Evolutionary conservation across 2,113 vertebrate genomes (phyloP).

Genomic region (Chionomys nivalis): DNA sequence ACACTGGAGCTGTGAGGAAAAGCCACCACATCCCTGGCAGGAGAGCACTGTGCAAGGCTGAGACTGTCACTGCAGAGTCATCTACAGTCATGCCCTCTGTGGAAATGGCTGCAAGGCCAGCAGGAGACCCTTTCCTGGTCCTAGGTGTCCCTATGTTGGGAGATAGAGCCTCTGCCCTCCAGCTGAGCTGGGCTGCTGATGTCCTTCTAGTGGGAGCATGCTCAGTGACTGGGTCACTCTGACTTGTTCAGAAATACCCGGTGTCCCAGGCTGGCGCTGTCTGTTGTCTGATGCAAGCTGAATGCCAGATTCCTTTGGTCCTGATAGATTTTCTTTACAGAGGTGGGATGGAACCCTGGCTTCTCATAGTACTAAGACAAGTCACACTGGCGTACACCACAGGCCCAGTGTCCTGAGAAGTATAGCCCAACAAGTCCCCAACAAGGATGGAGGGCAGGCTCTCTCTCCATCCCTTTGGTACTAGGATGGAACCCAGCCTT

Average conservation of each 20-base stretch:
- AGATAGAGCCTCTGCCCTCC: not conserved
- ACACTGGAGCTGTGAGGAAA: not conserved
- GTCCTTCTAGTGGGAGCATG: not conserved
- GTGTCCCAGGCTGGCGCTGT: not conserved
- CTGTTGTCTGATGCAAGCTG: not conserved
- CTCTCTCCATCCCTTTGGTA: not conserved
- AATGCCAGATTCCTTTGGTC: not conserved
- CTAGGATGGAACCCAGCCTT: not conserved
- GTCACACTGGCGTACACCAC: not conserved
- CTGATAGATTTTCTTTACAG: not conserved
- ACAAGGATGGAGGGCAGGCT: not conserved
- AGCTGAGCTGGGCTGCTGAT: not conserved
- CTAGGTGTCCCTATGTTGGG: no score
- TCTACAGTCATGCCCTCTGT: not conserved
- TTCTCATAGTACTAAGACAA: not conserved
- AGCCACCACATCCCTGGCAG: not conserved
- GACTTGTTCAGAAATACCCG: constrained; percentile 39
- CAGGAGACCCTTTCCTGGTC: not conserved
- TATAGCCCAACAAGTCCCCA: not conserved
- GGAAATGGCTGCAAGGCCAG: not conserved
- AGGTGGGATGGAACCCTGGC: not conserved
- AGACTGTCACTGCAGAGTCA: not conserved
- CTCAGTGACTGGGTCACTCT: not conserved
- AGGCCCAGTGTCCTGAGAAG: not conserved
- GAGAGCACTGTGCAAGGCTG: not conserved